Percentiles rank a stretch among this genome's conserved stretches.
phyloP scores from a whole-genome alignment of 2,888 invertebrate species.

The Sipunculus nudus region DNA sequence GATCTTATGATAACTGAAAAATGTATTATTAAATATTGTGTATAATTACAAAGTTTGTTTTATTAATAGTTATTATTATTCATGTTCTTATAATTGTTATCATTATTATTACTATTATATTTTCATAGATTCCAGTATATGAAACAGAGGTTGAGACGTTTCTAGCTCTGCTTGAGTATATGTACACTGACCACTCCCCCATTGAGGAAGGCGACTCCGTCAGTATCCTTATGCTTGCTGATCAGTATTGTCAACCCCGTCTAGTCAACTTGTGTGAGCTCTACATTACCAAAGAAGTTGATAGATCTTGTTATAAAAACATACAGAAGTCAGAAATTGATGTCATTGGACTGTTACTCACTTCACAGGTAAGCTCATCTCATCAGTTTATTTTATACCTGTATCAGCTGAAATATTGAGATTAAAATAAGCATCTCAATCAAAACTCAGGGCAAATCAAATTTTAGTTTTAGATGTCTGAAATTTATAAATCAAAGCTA shows the following conservation, averaged over 20 bases:
- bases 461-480: no score
- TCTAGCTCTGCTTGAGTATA: constrained; percentile 55
- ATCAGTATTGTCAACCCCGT: constrained; percentile 52
- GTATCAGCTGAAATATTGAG: no score
- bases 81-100: no score
- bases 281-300: constrained; percentile 59
- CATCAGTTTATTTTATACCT: no score
- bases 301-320: constrained; percentile 45
- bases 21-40: no score
- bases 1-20: no score
- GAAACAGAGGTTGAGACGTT: constrained; percentile 47
- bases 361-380: constrained; percentile 48
- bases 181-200: constrained; percentile 61
- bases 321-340: constrained; percentile 58
- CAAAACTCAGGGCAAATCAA: no score
- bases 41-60: no score
- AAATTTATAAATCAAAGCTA: no score
- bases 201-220: constrained; percentile 55
- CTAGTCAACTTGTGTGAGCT: constrained; percentile 60
- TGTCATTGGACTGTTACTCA: constrained; percentile 53
- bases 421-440: no score
- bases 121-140: constrained; percentile 45
- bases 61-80: no score
- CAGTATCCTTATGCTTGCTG: constrained; percentile 52
- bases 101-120: no score